Conservation (phyloP, 2,113 vertebrate species). For the Malurus melanocephalus region DNA sequence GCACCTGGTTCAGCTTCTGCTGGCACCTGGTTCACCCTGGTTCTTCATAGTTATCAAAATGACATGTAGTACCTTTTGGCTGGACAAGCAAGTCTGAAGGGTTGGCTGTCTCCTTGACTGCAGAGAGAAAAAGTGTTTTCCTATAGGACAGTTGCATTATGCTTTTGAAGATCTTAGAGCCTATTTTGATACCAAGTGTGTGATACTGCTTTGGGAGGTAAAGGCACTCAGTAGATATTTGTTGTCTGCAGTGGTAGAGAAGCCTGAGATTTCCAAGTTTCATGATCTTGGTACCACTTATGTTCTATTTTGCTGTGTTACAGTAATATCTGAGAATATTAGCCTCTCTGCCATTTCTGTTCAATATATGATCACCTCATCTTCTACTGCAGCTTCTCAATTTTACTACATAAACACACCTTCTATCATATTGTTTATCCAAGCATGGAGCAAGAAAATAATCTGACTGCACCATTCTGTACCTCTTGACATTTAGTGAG, state of each 20-base stretch:
- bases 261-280: neutral
- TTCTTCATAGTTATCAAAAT: neutral
- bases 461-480: constrained; percentile 45
- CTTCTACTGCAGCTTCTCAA: constrained; percentile 2
- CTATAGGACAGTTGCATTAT: neutral
- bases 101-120: neutral
- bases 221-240: neutral
- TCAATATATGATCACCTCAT: neutral
- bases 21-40: neutral
- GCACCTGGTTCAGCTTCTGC: neutral
- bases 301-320: neutral
- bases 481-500: constrained; percentile 47
- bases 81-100: neutral
- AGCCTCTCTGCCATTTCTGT: neutral
- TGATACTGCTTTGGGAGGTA: neutral
- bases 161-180: neutral
- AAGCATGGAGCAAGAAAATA: constrained; percentile 57
- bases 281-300: neutral
- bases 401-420: constrained; percentile 32
- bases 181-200: neutral
- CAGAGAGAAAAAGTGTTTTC: neutral
- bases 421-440: constrained; percentile 55
- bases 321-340: neutral
- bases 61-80: neutral
- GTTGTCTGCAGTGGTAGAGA: neutral